Percentiles rank a stretch among this genome's conserved stretches.
These are phyloP conservation scores for Drosophila ogumai DNA, from an alignment of 1,140 invertebrate genomes.

Conservation along the genomic window DNA sequence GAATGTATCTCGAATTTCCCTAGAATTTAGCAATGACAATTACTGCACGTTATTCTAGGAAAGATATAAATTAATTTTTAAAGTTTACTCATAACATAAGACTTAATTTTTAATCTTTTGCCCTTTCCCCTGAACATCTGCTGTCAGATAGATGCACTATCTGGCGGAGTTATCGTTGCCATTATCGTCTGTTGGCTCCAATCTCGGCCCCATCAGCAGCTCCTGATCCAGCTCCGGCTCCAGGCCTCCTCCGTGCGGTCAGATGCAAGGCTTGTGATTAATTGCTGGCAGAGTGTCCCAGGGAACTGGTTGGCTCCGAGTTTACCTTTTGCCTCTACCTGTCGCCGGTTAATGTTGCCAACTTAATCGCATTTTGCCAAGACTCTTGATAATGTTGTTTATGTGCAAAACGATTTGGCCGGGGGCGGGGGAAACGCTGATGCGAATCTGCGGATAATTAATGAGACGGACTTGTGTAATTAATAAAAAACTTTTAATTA, in stretches of 20 bases:
- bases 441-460: constrained; percentile 59
- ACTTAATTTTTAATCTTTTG: constrained; percentile 1
- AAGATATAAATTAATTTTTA: neutral
- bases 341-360: constrained; percentile 78
- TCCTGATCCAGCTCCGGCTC: constrained; percentile 26
- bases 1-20: neutral
- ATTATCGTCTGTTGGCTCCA: constrained; percentile 44
- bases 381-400: constrained; percentile 80
- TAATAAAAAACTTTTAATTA: constrained; percentile 82
- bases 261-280: constrained; percentile 56
- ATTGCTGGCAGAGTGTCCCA: constrained; percentile 52
- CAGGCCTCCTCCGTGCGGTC: constrained; percentile 34
- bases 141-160: constrained; percentile 37
- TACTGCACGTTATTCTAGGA: neutral
- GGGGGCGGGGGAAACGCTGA: constrained; percentile 8
- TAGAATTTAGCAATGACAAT: neutral
- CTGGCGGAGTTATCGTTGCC: constrained; percentile 32
- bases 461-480: constrained; percentile 64
- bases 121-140: constrained; percentile 1
- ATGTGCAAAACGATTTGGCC: constrained; percentile 75
- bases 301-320: constrained; percentile 30
- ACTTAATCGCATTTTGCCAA: constrained; percentile 79
- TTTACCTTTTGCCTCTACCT: constrained; percentile 23
- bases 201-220: constrained; percentile 46
- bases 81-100: neutral